Base-by-base conservation (phyloP, 2,797 vertebrate species). In the Centroberyx gerrardi region DNA sequence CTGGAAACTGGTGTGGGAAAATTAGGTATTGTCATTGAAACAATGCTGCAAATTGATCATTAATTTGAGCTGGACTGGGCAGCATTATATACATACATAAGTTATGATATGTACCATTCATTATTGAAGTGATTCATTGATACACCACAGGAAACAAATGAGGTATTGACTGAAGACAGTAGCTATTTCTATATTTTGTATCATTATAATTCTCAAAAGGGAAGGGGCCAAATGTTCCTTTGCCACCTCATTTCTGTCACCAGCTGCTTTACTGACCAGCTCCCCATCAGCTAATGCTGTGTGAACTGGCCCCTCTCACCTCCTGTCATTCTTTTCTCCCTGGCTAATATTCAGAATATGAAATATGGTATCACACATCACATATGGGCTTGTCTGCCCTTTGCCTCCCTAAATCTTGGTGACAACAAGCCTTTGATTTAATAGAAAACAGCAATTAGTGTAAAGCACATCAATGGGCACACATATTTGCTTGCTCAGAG, bases 31-130 rank as follows among this genome's bases (percentile, higher is more conserved):
- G 72, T 74, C 62, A 53, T 64, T 62, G 66, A 82, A 68, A 81
- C 72, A 70, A 67, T 28, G 60, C 54, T 62, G 68, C 75, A 82
- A 88, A 88, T 49, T 85, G 81, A 86, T 86, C 76, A 76, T 87
- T 84, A 74, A 58, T 72, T 79, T 84, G 69, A 76, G 49, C 33
- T 36, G 33, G 33, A 36, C 6, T 7, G 8, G 33, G 33, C 1
- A 5, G 33, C 6, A 36, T 36, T 36, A 36, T 36, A 36, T 36
- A 8, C 6, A 36, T 36, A 36, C 8, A 36, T 36, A 36, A 7
- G 14, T 46, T 46, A 15, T 44, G 13, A 44, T 13, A 62, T 28
- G 13, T 29, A 29, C 31, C 62, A 53, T 53, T 52, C 18, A 15
- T 46, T 40, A 40, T 40, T 4, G 15, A 48, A 62, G 22, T 63